phyloP scores from a whole-genome alignment of 37 sponge, comb jelly and placozoan species.

The Oscarella lobularis region DNA sequence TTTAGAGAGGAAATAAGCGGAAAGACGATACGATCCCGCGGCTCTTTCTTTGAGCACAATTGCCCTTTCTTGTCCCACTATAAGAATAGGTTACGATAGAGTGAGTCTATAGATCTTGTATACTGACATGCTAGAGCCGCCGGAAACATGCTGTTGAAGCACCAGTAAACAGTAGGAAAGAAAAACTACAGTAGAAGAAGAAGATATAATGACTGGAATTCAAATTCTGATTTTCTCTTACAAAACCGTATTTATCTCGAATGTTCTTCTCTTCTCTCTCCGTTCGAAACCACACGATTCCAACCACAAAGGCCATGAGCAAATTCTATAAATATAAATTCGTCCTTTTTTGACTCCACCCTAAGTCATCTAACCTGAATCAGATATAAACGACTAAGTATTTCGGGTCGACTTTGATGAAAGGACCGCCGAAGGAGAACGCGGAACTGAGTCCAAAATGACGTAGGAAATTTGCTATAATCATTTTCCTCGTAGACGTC shows the following conservation, averaged over 20 bases:
- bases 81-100: too few species aligned
- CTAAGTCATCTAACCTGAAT: conserved; percentile 12
- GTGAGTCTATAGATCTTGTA: too few species aligned
- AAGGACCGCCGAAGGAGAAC: conserved; percentile 41
- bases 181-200: conserved; percentile 20
- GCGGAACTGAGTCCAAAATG: conserved; percentile 47
- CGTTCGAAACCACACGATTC: conserved; percentile 57
- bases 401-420: conserved; percentile 12
- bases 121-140: conserved; percentile 23
- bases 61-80: not conserved
- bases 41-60: conserved; percentile 25
- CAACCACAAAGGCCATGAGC: conserved; percentile 9
- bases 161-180: conserved; percentile 35
- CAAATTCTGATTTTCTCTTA: too few species aligned
- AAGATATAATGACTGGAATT: not conserved
- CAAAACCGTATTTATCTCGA: conserved; percentile 15
- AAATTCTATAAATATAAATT: conserved; percentile 1
- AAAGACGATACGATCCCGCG: conserved; percentile 52
- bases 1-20: conserved; percentile 65
- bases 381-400: conserved; percentile 2
- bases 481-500: not conserved
- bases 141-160: conserved; percentile 16
- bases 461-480: conserved; percentile 32
- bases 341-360: not conserved
- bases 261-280: conserved; percentile 32